These are phyloP conservation scores for Sinocyclocheilus anshuiensis DNA, from an alignment of 2,113 vertebrate species.

Conservation along the genomic window DNA sequence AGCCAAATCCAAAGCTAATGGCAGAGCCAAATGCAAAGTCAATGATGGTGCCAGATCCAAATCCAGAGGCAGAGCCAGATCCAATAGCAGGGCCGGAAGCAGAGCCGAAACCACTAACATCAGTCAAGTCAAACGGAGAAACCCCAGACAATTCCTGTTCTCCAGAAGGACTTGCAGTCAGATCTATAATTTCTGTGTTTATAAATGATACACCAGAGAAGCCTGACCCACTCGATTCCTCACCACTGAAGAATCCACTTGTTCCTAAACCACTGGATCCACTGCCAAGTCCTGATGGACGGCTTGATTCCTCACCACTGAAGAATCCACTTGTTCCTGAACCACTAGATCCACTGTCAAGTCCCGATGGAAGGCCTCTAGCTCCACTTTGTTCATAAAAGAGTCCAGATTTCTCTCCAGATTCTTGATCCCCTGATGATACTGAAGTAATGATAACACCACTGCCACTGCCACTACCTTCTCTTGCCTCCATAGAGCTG, in stretches of 20 bases:
- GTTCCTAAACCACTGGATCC: constrained; percentile 60
- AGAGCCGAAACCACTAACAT: constrained; percentile 64
- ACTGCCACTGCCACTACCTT: constrained; percentile 58
- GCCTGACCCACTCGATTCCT: constrained; percentile 48
- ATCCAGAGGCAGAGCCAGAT: background rate
- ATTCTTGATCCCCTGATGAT: constrained; percentile 57
- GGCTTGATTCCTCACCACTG: constrained; percentile 22
- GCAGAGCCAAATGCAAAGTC: background rate
- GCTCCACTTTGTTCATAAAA: constrained; percentile 35
- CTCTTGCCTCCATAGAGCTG: constrained; percentile 59
- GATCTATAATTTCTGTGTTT: constrained; percentile 72
- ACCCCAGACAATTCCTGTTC: constrained; percentile 82
- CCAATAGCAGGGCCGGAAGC: constrained; percentile 25
- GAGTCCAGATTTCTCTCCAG: constrained; percentile 45
- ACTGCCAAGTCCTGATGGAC: constrained; percentile 64
- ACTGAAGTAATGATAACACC: constrained; percentile 45
- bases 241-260: constrained; percentile 14
- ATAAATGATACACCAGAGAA: background rate
- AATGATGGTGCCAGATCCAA: background rate
- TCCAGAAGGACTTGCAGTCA: constrained; percentile 69
- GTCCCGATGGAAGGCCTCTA: constrained; percentile 54
- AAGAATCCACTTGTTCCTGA: constrained; percentile 42
- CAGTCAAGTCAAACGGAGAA: constrained; percentile 68
- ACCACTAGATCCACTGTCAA: constrained; percentile 48
- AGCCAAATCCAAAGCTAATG: background rate